These are phyloP conservation scores for Garrulus glandarius DNA, from an alignment of 2,797 vertebrate species.

Conservation along the genomic window DNA sequence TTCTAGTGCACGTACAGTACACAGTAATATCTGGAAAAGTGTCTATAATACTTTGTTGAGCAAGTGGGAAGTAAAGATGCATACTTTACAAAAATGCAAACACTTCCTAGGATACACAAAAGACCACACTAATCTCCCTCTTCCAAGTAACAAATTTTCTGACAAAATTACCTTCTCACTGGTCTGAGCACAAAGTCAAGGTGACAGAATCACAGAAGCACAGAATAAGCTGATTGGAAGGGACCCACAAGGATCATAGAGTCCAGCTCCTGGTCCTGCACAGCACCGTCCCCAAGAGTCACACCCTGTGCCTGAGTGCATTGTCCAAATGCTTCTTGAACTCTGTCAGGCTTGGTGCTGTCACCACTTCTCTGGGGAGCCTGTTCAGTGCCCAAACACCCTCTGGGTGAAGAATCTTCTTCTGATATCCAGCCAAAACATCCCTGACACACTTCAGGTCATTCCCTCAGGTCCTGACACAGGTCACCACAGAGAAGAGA, in stretches of 20 bases:
- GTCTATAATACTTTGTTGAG: neutral
- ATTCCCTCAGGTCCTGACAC: neutral
- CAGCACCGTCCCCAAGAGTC: fast-evolving
- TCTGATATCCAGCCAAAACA: neutral
- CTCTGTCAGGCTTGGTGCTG: neutral
- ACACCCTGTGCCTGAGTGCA: neutral
- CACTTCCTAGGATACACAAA: neutral
- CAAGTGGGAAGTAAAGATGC: neutral
- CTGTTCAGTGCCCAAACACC: fast-evolving
- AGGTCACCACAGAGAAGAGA: no score
- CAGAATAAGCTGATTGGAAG: neutral
- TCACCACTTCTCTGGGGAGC: neutral
- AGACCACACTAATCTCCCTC: neutral
- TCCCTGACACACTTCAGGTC: neutral
- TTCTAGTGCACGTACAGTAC: neutral
- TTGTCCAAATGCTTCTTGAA: neutral
- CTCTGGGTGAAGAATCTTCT: neutral
- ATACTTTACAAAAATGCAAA: neutral
- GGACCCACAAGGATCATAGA: fast-evolving
- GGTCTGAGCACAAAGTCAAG: neutral
- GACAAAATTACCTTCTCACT: neutral
- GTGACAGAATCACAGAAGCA: neutral
- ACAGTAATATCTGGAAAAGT: neutral
- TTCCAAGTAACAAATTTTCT: neutral
- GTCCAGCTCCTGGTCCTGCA: neutral